Evolutionary conservation across 1,140 invertebrate genomes (phyloP).

Genomic region (Meloidogyne hapla): DNA sequence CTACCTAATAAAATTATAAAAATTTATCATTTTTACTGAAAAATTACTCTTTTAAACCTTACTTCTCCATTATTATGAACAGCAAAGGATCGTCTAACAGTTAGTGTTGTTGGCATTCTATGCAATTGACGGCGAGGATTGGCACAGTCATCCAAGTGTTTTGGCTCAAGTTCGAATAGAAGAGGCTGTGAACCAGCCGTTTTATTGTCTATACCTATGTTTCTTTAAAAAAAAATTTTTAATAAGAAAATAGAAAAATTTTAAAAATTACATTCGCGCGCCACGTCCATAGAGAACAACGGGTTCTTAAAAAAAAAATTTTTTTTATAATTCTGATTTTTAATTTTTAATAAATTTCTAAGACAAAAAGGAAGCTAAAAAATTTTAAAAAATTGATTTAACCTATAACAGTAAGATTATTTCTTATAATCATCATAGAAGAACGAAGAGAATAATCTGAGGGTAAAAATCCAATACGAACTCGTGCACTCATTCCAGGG

Average conservation of each 20-base stretch:
- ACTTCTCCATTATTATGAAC: constrained; percentile 79
- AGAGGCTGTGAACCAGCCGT: constrained; percentile 78
- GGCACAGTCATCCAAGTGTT: constrained; percentile 78
- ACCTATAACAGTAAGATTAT: constrained; percentile 83
- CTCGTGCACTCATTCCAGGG: constrained; percentile 66
- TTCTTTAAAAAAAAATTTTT: constrained; percentile 45
- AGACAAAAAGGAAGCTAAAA: too few relatives aligned
- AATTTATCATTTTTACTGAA: background rate
- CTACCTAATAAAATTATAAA: constrained; percentile 67
- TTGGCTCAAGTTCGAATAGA: constrained; percentile 80
- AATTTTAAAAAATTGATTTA: too few relatives aligned
- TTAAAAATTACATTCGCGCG: constrained; percentile 70
- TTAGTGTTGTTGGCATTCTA: constrained; percentile 72
- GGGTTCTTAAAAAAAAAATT: constrained; percentile 69
- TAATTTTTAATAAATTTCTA: too few relatives aligned
- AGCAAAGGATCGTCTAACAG: constrained; percentile 80
- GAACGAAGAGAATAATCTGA: constrained; percentile 66
- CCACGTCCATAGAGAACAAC: constrained; percentile 79
- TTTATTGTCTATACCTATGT: constrained; percentile 85
- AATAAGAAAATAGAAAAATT: background rate
- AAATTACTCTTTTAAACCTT: background rate
- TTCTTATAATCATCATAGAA: constrained; percentile 72
- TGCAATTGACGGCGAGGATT: constrained; percentile 67
- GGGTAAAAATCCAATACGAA: constrained; percentile 68
- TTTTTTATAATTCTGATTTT: background rate